These are phyloP conservation scores for Ictalurus furcatus DNA, from an alignment of 2,113 vertebrate species.

Conservation along the genomic window DNA sequence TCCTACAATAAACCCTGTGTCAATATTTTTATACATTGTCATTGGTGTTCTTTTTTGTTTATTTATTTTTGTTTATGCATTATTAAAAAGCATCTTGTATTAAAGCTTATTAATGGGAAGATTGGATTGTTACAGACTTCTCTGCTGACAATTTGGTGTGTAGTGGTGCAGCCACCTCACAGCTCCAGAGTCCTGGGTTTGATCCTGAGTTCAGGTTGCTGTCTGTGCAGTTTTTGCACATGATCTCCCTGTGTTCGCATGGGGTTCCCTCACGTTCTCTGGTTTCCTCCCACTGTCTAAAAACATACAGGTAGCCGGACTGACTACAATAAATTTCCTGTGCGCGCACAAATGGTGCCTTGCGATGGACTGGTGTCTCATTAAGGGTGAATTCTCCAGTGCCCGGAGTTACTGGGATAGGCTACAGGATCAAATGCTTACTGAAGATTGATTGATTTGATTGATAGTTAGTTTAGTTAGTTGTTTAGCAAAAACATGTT, in stretches of 20 bases:
- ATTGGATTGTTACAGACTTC: not conserved
- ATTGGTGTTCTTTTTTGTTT: constrained; percentile 26
- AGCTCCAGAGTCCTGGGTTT: not conserved
- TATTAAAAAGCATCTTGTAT: not conserved
- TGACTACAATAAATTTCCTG: not conserved
- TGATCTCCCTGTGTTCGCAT: not conserved
- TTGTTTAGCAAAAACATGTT: not conserved
- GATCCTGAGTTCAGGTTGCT: not conserved
- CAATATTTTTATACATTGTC: constrained; percentile 54
- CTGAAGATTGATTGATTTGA: not conserved
- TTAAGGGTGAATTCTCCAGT: not conserved
- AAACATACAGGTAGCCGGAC: not conserved
- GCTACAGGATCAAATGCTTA: not conserved
- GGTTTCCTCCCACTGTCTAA: too few relatives aligned
- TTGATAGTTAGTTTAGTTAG: not conserved
- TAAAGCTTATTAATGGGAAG: not conserved
- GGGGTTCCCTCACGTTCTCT: not conserved
- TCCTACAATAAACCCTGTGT: constrained; percentile 66
- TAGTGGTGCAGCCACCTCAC: not conserved
- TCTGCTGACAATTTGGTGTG: not conserved
- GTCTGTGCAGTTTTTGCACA: not conserved
- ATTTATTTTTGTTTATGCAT: not conserved
- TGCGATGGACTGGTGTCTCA: not conserved
- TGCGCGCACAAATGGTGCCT: not conserved
- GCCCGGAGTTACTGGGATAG: not conserved